A percentile compares a stretch with the other conserved stretches of the same genome.
Conservation (phyloP, 2,888 invertebrate genomes). For the Trypoxylon attenuatum region DNA sequence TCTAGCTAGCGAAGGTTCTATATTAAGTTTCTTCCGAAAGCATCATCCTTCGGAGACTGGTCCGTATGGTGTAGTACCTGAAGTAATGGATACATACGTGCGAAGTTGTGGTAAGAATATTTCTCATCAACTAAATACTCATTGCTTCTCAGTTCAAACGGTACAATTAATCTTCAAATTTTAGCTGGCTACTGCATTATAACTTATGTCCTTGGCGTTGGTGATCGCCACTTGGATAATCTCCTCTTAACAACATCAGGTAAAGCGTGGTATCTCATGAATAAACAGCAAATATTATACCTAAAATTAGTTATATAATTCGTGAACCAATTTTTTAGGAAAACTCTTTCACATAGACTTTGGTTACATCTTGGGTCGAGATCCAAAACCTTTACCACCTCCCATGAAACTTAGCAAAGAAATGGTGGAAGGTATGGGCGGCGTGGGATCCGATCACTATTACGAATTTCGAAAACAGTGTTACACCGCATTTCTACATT, state of each 20-base stretch:
- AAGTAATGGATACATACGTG: slow-evolving; percentile 98
- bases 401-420: slow-evolving; percentile 99
- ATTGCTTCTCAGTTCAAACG: background rate
- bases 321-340: slow-evolving; percentile 51
- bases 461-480: slow-evolving; percentile 95
- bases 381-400: slow-evolving; percentile 98
- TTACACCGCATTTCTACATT: slow-evolving; percentile 96
- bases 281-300: background rate
- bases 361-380: slow-evolving; percentile 97
- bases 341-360: slow-evolving; percentile 98
- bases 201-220: slow-evolving; percentile 97
- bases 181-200: slow-evolving; percentile 97
- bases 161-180: slow-evolving; percentile 44
- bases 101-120: slow-evolving; percentile 84
- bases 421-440: slow-evolving; percentile 99
- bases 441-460: slow-evolving; percentile 92
- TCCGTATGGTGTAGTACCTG: slow-evolving; percentile 92
- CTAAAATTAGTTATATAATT: background rate
- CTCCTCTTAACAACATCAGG: slow-evolving; percentile 92
- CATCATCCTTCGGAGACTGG: slow-evolving; percentile 91
- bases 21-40: slow-evolving; percentile 94
- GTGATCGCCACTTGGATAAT: slow-evolving; percentile 98
- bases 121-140: background rate
- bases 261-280: slow-evolving; percentile 28
- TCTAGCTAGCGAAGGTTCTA: slow-evolving; percentile 88